A percentile compares a stretch with the other conserved stretches of the same genome.
phyloP scores from a whole-genome alignment of 2,888 invertebrate species.

The Nomada flava region DNA sequence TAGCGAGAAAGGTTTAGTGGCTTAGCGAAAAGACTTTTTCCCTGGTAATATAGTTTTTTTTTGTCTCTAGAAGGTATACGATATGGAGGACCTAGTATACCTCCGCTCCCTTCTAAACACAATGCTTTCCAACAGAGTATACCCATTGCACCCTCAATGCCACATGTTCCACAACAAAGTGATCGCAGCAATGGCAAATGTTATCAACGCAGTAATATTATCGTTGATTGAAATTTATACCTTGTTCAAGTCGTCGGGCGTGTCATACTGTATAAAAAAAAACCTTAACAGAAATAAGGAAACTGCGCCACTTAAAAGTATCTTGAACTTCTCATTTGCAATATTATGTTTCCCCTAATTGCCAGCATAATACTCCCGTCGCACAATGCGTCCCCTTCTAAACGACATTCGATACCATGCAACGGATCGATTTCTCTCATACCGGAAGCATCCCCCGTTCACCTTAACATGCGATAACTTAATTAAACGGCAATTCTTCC shows the following conservation, averaged over 20 bases:
- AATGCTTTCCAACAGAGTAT: not conserved
- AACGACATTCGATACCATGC: not conserved
- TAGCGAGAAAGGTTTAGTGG: conserved; percentile 23
- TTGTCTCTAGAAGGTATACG: not conserved
- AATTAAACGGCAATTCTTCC: no score
- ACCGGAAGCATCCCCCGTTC: not conserved
- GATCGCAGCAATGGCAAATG: no score
- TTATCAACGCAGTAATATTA: no score
- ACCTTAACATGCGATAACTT: no score
- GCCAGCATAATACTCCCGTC: not conserved
- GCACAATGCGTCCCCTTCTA: not conserved
- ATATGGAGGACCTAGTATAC: not conserved
- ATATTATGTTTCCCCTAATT: conserved; percentile 1
- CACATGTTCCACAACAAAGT: no score
- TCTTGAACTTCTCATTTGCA: no score
- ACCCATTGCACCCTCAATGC: not conserved
- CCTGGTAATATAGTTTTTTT: conserved; percentile 8
- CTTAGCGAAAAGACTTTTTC: conserved; percentile 16
- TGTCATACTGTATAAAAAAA: not conserved
- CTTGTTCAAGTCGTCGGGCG: no score
- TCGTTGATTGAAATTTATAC: no score
- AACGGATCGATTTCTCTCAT: not conserved
- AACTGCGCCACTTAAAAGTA: no score
- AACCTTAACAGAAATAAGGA: not conserved
- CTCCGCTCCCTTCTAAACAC: not conserved